Evolutionary conservation across 2,797 vertebrate genomes (phyloP), one percentile per base, ranked within the genome.

Genomic region (Syngnathus acus): DNA sequence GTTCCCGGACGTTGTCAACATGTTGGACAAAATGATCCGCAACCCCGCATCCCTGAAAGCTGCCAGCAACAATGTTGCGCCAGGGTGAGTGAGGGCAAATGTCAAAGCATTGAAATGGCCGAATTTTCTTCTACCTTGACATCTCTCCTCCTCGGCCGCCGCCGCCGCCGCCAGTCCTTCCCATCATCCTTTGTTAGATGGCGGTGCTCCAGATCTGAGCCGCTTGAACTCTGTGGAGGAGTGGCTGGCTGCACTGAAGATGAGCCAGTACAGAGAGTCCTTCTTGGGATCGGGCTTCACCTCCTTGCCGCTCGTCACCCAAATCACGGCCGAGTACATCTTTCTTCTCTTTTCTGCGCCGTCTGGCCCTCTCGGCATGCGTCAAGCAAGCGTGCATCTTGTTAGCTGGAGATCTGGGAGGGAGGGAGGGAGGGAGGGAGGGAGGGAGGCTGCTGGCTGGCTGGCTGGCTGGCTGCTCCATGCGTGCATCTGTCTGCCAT

Each of bases 41-140:
- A 98, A 98, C 79, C 95, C 95, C 9, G 92, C 94, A n/a, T 95
- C 94, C 82, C 94, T 98, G 78, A 98, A 98, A 89, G 89, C 95
- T 73, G 92, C 94, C 90, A 94, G 92, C 79, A 95, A 92, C 92
- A 95, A 94, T 87, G 86, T 85, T 11, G 45, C 90, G 84, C 90
- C 93, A 38, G 94, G 94, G 95, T 97, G 89, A 93, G 95, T 97
- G 89, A 93, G 94, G 84, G 59, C 66, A 57, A 68, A 75, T 39
- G 32, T 61, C 10, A 48, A 50, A 37, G 23, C 43, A 37, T 48
- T 50, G 14, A 16, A 38, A 16, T 39, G 32, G 9, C 10, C 32
- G 45, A 23, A 45, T 62, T 62, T 45, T 62, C 21, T 45, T 26
- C 3, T 9, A 53, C 19, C n/a, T 51, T 37, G 14, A 48, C 45